phyloP scores from a whole-genome alignment of 2,888 invertebrate genomes.

The Frankliniella intonsa region DNA sequence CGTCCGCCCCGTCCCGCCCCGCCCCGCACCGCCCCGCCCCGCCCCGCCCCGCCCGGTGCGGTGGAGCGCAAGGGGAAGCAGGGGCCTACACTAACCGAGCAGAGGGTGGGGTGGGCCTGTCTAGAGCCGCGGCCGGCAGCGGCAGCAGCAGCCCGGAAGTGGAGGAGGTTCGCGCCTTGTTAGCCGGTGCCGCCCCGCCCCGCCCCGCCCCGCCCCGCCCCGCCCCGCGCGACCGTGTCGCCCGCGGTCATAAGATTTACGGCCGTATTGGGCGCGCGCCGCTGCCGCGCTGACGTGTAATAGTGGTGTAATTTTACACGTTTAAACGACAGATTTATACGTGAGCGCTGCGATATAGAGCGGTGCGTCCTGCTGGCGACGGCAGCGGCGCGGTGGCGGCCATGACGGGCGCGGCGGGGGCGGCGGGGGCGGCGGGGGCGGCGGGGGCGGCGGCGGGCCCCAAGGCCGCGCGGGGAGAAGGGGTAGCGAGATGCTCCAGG shows the following conservation, averaged over 20 bases:
- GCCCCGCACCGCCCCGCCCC: background rate
- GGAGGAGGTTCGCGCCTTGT: background rate
- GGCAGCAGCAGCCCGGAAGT: background rate
- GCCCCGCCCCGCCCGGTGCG: background rate
- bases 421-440: no score
- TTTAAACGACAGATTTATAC: slow-evolving; percentile 5
- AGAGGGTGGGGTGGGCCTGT: no score
- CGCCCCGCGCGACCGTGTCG: background rate
- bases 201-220: background rate
- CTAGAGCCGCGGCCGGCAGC: background rate
- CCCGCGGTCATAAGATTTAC: background rate
- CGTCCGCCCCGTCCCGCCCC: background rate
- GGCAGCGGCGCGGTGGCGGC: no score
- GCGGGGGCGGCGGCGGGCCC: no score
- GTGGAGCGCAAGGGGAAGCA: no score
- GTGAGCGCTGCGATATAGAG: background rate
- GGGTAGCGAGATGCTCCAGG: no score
- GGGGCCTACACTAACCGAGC: no score
- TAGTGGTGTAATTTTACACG: slow-evolving; percentile 10
- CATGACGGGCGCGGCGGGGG: no score
- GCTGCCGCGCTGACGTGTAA: background rate
- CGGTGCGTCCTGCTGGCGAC: no score
- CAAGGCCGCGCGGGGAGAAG: no score
- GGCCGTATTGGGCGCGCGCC: background rate
- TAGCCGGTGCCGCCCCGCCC: background rate